Percentiles rank a stretch among this genome's conserved stretches.
These are phyloP conservation scores for Mirounga angustirostris DNA, from an alignment of 2,113 vertebrate genomes.

Conservation along the genomic window DNA sequence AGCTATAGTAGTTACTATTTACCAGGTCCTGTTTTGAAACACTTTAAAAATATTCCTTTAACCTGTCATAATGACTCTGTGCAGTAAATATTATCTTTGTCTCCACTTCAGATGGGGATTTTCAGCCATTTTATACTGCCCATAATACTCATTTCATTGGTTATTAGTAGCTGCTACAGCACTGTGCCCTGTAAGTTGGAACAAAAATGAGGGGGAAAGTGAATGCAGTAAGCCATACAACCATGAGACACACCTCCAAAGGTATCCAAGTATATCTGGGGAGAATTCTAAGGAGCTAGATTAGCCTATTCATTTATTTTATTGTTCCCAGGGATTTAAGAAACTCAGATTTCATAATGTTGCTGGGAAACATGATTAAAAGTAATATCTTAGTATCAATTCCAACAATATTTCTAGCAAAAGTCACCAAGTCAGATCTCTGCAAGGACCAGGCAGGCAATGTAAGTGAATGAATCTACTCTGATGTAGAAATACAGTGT, in stretches of 20 bases:
- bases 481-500: neutral
- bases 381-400: neutral
- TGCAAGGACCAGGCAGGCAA: too few relatives aligned
- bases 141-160: neutral
- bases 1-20: neutral
- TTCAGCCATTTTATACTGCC: neutral
- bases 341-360: neutral
- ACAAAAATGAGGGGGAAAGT: neutral
- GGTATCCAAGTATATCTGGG: neutral
- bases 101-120: neutral
- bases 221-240: fast-evolving
- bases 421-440: neutral
- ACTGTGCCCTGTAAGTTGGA: neutral
- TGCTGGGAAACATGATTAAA: neutral
- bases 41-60: neutral
- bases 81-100: neutral
- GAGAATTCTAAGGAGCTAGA: neutral
- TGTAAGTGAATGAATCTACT: too few relatives aligned
- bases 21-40: neutral
- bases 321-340: neutral
- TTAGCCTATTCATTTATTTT: neutral
- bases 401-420: neutral
- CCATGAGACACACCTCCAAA: neutral
- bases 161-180: neutral
- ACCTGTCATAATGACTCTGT: neutral